Conservation (phyloP, 2,113 vertebrate species). For the Centropristis striata region DNA sequence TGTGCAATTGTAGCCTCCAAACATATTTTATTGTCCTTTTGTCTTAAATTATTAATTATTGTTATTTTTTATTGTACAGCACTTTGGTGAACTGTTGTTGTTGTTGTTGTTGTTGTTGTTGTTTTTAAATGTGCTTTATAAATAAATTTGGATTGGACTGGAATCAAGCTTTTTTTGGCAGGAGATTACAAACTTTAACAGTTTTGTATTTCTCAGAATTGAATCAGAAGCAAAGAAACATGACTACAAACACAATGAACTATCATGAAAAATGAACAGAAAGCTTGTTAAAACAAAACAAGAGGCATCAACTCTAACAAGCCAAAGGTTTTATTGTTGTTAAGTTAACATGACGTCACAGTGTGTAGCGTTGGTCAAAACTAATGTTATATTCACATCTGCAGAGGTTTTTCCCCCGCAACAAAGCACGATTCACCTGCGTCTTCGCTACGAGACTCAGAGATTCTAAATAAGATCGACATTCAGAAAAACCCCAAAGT, state of each 20-base stretch:
- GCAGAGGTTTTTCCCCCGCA: constrained; percentile 1
- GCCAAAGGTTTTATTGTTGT: constrained; percentile 66
- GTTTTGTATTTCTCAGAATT: neutral
- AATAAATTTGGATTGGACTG: too few relatives aligned
- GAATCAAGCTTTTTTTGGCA: too few relatives aligned
- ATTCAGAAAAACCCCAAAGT: neutral
- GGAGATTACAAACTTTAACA: too few relatives aligned
- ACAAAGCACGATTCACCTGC: constrained; percentile 4
- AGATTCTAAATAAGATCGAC: constrained; percentile 1
- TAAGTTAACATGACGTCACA: constrained; percentile 40
- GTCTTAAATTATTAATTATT: too few relatives aligned
- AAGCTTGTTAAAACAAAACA: neutral
- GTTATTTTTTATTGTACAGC: too few relatives aligned
- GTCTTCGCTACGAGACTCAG: constrained; percentile 20
- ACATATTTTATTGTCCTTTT: too few relatives aligned
- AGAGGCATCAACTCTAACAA: constrained; percentile 18
- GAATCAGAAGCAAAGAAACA: neutral
- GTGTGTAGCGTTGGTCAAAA: constrained; percentile 15
- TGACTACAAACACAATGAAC: neutral
- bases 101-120: too few relatives aligned
- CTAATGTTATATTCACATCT: constrained; percentile 60
- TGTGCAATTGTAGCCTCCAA: too few relatives aligned
- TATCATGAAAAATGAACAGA: neutral
- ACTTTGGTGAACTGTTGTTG: too few relatives aligned
- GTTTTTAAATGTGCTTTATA: too few relatives aligned